Percentiles rank a stretch among this genome's conserved stretches.
Conservation (phyloP, 2,113 vertebrate species). For the Protobothrops mucrosquamatus region DNA sequence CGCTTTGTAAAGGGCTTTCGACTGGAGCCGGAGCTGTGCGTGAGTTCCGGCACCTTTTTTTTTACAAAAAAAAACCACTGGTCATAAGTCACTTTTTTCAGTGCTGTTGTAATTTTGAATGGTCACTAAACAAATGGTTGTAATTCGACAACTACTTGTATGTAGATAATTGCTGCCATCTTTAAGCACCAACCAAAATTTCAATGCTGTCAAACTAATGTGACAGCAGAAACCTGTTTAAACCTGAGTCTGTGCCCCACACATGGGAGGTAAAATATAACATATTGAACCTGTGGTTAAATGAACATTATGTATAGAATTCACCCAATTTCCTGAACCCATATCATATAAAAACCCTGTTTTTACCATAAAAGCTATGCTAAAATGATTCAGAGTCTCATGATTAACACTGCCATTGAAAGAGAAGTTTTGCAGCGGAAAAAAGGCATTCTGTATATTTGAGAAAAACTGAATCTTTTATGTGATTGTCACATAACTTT, state of each 20-base stretch:
- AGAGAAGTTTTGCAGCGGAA: not conserved
- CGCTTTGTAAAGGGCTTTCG: no score
- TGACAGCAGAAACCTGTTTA: not conserved
- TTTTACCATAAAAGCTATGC: not conserved
- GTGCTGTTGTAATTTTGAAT: not conserved
- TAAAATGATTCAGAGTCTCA: not conserved
- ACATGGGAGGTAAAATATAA: not conserved
- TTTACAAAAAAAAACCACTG: no score
- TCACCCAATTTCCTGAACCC: not conserved
- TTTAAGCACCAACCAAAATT: not conserved
- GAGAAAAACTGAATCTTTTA: not conserved
- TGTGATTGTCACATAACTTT: not conserved
- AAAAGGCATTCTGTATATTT: not conserved
- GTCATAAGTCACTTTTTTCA: not conserved
- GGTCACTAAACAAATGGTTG: not conserved
- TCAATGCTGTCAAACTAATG: not conserved
- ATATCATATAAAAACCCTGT: not conserved
- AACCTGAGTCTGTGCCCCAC: not conserved
- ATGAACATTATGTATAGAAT: not conserved
- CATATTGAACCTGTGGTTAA: not conserved
- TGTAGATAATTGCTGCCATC: not conserved
- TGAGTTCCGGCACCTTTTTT: no score
- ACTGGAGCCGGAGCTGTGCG: no score
- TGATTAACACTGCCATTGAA: not conserved
- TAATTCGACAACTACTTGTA: not conserved